Conservation (phyloP, 35 echinoderm and acorn worm genomes). For the Patiria miniata region DNA sequence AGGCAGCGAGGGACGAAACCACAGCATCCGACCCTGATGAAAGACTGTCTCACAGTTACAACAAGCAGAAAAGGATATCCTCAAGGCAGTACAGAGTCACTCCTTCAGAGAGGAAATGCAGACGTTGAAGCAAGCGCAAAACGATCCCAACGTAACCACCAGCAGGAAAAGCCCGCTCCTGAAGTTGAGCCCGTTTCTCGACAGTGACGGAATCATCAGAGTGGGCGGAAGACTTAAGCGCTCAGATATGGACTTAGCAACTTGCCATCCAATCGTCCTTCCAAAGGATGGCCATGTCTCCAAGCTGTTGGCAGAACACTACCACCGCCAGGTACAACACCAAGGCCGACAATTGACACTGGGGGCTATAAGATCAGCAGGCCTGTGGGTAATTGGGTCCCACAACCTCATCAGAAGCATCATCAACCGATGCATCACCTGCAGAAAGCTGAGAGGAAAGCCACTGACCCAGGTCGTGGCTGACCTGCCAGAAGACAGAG, state of each 20-base stretch:
- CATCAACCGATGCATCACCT: slow-evolving; percentile 16
- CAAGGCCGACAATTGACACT: slow-evolving; percentile 52
- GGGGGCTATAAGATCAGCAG: slow-evolving; percentile 20
- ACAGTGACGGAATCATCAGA: slow-evolving; percentile 47
- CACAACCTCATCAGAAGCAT: background rate
- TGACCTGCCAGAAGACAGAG: slow-evolving; percentile 38
- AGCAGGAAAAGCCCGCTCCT: slow-evolving; percentile 16
- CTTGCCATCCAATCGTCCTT: slow-evolving; percentile 51
- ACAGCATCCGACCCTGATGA: too few relatives aligned
- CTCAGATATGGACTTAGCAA: slow-evolving; percentile 29
- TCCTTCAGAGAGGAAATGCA: slow-evolving; percentile 26
- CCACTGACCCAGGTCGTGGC: slow-evolving; percentile 41
- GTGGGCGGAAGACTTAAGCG: slow-evolving; percentile 58
- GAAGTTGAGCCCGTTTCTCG: background rate
- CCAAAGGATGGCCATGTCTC: slow-evolving; percentile 48
- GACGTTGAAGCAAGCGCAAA: background rate
- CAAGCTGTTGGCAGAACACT: slow-evolving; percentile 37
- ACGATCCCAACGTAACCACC: background rate
- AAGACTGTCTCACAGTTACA: background rate
- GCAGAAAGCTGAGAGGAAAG: slow-evolving; percentile 7
- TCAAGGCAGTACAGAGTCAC: slow-evolving; percentile 14
- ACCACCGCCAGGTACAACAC: slow-evolving; percentile 40
- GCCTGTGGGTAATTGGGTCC: slow-evolving; percentile 1
- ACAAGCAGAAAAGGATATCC: slow-evolving; percentile 12
- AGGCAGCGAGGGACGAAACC: too few relatives aligned